Evolutionary conservation across 2,888 invertebrate genomes (phyloP), one percentile per base, ranked within the genome.

Genomic region (Chelonus formosanus): DNA sequence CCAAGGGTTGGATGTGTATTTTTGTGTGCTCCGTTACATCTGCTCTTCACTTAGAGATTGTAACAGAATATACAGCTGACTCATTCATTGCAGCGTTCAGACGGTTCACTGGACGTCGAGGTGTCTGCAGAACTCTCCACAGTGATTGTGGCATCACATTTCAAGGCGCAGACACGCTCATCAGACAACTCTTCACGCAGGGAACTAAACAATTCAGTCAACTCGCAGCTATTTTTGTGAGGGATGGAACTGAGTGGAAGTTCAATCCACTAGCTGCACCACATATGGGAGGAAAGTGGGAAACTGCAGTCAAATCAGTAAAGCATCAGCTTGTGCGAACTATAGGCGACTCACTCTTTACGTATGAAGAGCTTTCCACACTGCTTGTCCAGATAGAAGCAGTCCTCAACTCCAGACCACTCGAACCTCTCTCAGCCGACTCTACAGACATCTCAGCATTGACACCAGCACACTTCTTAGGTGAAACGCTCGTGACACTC

Each of bases 11-110:
- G 58, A 48, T 76, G 3, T 57, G 67, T 2, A 43, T 74, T 6
- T 74, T 76, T 36, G 66, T 76, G 5, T 75, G 76, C 54, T 44
- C 73, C 31, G 44, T 69, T 0, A 70, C 73, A 3, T 73, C 70
- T n/a, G 76, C 76, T 1, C 52, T 75, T 0, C 75, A 75, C 31
- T 20, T 20, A 20, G 20, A 20, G 20, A 20, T 20, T 20, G 20
- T 20, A 20, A 20, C 20, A 20, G 20, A 10, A 68, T 57, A 62
- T 47, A 32, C 55, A 8, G 36, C 62, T 2, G 60, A 69, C 32
- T 60, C 60, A 4, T 70, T 70, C 40, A 32, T 67, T 20, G 59
- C 63, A 4, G 55, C 70, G 3, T 63, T 47, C 32, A 20, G 20
- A 20, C 20, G 20, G 20, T 20, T 20, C 20, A 20, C 20, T 2